These are phyloP conservation scores for Chaetodon trifascialis DNA, from an alignment of 2,113 vertebrate genomes.

Conservation along the genomic window DNA sequence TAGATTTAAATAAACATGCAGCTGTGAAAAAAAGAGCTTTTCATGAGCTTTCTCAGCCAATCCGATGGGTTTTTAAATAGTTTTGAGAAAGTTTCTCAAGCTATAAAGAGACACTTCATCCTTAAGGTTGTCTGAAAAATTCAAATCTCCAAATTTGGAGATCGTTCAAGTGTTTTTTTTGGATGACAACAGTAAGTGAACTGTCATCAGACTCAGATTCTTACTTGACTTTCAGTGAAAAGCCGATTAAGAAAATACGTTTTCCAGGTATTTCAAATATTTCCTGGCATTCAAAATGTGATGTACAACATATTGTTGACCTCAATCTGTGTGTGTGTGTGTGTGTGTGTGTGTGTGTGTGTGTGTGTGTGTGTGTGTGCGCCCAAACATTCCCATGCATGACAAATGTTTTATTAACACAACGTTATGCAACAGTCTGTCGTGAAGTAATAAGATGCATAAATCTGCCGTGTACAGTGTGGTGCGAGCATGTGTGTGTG, in stretches of 20 bases:
- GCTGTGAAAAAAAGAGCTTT: too few relatives aligned
- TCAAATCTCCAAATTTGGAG: not conserved
- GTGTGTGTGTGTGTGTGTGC: slow-evolving; percentile 4
- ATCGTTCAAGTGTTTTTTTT: not conserved
- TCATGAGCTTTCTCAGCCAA: too few relatives aligned
- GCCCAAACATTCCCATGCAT: not conserved
- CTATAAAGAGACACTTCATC: not conserved
- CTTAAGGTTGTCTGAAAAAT: not conserved
- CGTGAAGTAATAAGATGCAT: slow-evolving; percentile 1
- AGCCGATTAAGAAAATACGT: not conserved
- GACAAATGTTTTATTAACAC: not conserved
- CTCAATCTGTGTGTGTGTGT: not conserved
- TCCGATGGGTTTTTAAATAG: not conserved
- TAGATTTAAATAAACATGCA: too few relatives aligned
- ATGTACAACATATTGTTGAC: not conserved
- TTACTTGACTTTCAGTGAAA: not conserved
- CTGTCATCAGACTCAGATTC: not conserved
- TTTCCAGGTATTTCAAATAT: not conserved
- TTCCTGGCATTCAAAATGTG: not conserved
- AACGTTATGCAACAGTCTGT: not conserved
- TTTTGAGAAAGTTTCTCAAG: not conserved
- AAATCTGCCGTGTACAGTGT: not conserved
- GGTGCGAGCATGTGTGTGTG: not conserved
- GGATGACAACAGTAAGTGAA: not conserved
- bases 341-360: not conserved